These are phyloP conservation scores for Lypha dubia DNA, from an alignment of 2,888 invertebrate genomes.

Conservation along the genomic window DNA sequence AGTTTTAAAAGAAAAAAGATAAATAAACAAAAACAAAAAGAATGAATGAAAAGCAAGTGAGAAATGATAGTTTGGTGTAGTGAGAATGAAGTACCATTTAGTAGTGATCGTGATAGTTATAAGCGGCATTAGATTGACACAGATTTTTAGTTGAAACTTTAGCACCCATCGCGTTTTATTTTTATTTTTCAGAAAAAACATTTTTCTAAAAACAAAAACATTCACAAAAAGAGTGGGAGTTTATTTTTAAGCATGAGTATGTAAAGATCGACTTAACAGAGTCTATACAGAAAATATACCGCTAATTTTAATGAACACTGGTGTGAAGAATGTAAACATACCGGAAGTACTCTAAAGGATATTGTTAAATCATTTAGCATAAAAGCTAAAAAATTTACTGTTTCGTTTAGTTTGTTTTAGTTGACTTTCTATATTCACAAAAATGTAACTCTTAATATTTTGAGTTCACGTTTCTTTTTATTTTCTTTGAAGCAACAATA, in stretches of 20 bases:
- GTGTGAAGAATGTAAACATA: slow-evolving; percentile 5
- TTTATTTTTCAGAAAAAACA: slow-evolving; percentile 35
- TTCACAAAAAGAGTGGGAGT: too few species aligned
- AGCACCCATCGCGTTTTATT: slow-evolving; percentile 12
- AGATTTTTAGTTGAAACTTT: slow-evolving; percentile 61
- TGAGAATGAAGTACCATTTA: slow-evolving; percentile 4
- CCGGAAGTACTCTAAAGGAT: slow-evolving; percentile 56
- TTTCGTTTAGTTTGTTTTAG: background rate
- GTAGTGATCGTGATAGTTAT: slow-evolving; percentile 20
- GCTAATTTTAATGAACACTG: background rate
- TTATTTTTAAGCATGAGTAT: too few species aligned
- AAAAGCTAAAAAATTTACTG: background rate
- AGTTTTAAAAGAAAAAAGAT: slow-evolving; percentile 8
- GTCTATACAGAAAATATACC: background rate
- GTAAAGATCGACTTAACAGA: background rate
- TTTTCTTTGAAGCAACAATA: slow-evolving; percentile 18
- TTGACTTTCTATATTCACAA: background rate
- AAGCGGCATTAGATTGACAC: slow-evolving; percentile 58
- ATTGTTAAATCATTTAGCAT: background rate
- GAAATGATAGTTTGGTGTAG: slow-evolving; percentile 6
- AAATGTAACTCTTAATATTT: slow-evolving; percentile 31
- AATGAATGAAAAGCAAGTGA: slow-evolving; percentile 8
- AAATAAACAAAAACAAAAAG: slow-evolving; percentile 24
- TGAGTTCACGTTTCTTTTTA: slow-evolving; percentile 2
- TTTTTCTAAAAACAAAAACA: background rate